Evolutionary conservation across 2,888 invertebrate species (phyloP), one percentile per base, ranked within the genome.

Genomic region (Chrysolina haemoptera): DNA sequence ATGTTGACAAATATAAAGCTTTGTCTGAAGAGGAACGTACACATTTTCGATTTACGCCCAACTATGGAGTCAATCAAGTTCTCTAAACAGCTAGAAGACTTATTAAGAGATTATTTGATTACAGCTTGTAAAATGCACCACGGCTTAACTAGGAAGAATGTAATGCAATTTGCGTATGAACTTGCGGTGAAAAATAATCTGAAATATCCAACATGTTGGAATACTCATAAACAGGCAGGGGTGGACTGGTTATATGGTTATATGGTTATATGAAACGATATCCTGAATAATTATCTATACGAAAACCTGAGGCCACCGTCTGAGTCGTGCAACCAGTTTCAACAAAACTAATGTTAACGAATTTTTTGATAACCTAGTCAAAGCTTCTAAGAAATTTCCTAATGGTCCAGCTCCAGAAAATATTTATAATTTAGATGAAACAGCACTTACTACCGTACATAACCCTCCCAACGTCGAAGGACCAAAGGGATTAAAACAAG

Each of bases 381-480:
- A 66, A 22, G 66, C 46, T 62, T 62, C 20, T 43, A 62, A 22
- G 48, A 62, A 62, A 62, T 69, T 69, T 62, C 16, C 43, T 43
- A 62, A 69, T 69, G 59, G 59, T 46, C 62, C 59, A 69, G 20
- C 46, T 69, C 27, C 68, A 43, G 68, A 62, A 66, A 48, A 46
- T 62, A 71, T 71, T 53, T 71, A 65, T 18, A 71, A 71, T 40
- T 71, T 71, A 46, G 65, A 71, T 65, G 59, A 71, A 65, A 71
- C 63, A 27, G 63, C 62, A 18, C 69, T 69, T 35, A 69, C 69
- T 27, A 69, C 69, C 14, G 69, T 68, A 41, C 68, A 68, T 41
- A 68, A 68, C 41, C 68, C 68, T 20, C 59, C 68, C 27, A 68
- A 68, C 50, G 59, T 68, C 18, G 35, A 59, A 35, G 55, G 59